Conservation (phyloP, 2,113 vertebrate species). For the Malurus melanocephalus region DNA sequence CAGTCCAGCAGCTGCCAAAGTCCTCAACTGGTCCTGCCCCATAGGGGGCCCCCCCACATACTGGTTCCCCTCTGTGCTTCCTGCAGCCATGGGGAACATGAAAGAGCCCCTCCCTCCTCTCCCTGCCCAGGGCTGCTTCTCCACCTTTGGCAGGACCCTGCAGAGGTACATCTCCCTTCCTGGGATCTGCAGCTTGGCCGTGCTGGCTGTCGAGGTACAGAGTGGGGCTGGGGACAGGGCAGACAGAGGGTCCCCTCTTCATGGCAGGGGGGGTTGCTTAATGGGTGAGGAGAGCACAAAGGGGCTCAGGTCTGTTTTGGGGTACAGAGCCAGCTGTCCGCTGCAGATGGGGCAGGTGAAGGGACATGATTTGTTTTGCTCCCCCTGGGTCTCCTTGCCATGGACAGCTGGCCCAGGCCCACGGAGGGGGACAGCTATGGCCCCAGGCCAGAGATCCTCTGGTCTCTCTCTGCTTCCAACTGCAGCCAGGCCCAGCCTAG, state of each 20-base stretch:
- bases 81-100: fast-evolving
- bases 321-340: not conserved
- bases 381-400: not conserved
- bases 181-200: constrained; percentile 10
- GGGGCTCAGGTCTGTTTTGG: not conserved
- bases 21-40: not conserved
- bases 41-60: not conserved
- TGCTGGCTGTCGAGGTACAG: constrained; percentile 35
- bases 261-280: not conserved
- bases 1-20: not conserved
- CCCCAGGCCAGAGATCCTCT: not conserved
- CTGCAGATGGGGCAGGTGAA: not conserved
- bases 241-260: not conserved
- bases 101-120: not conserved
- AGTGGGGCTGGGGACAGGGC: not conserved
- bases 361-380: not conserved
- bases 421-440: fast-evolving
- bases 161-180: constrained; percentile 18
- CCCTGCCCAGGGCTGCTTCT: constrained; percentile 37
- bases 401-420: not conserved
- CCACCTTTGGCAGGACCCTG: constrained; percentile 3
- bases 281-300: not conserved
- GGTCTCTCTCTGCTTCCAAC: not conserved
- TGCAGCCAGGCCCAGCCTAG: fast-evolving
- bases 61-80: not conserved